phyloP scores from a whole-genome alignment of 2,797 vertebrate species.

The Allobates femoralis region DNA sequence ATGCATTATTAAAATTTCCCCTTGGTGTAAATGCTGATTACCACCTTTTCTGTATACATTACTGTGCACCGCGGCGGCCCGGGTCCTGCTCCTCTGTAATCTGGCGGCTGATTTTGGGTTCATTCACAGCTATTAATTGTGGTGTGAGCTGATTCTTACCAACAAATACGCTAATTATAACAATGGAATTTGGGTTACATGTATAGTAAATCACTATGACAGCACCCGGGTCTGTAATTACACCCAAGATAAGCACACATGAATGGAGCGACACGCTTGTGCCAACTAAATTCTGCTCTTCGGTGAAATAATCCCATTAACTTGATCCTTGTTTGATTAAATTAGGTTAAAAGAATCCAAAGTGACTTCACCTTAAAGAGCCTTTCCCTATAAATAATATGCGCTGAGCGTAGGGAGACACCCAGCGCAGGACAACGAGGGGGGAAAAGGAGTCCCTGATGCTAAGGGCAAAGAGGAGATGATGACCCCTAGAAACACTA shows the following conservation, averaged over 20 bases:
- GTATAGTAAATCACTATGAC: constrained; percentile 5
- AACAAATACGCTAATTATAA: not conserved
- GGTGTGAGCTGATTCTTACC: not conserved
- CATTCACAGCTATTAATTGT: not conserved
- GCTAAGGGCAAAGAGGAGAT: too few species aligned
- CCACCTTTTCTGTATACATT: not conserved
- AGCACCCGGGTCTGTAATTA: not conserved
- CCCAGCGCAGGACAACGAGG: too few species aligned
- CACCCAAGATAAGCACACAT: not conserved
- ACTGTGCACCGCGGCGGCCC: not conserved
- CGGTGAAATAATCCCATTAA: not conserved
- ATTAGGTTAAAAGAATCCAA: constrained; percentile 6
- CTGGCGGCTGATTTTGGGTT: not conserved
- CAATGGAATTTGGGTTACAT: not conserved
- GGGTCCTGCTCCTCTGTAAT: not conserved
- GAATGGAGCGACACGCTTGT: not conserved
- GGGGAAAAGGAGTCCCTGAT: too few species aligned
- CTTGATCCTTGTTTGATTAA: not conserved
- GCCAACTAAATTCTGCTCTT: not conserved
- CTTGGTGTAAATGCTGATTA: constrained; percentile 14
- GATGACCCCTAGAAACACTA: too few species aligned
- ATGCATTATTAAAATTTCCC: constrained; percentile 6
- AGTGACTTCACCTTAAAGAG: constrained; percentile 2
- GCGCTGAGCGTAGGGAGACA: too few species aligned
- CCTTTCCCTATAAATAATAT: not conserved